Evolutionary conservation across 2,113 vertebrate genomes (phyloP), one percentile per base, ranked within the genome.

Genomic region (Tichodroma muraria): DNA sequence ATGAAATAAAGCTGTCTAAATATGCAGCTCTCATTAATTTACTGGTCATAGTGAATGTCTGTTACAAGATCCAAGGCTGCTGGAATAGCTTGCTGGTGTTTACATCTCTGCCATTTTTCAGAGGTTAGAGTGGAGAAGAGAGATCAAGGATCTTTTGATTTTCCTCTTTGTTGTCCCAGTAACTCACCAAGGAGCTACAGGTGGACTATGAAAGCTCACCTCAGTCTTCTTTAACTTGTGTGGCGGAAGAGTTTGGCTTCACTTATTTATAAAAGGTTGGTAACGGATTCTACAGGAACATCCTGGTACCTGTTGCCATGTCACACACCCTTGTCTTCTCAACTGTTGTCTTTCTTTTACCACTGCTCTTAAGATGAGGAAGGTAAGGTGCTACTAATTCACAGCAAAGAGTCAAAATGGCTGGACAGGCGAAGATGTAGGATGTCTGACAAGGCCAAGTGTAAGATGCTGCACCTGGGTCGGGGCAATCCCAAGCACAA

Each of bases 1-100:
- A 53, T n/a, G 63, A 65, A 92, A 73, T 61, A 71, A 82, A 94
- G 77, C 73, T 94, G 65, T 64, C 50, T 75, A 90, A 95, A 90
- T 90, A 56, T 49, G 44, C 69, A 80, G 42, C 18, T 66, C 68
- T 88, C 27, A 52, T 84, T 90, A 90, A 60, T 86, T 56, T 92
- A 49, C 28, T 9, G 9, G 28, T 85, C 4, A 8, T 13, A 49
- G 27, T 45, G 73, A 57, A 86, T 38, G 21, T 40, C 73, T 47
- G 9, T 37, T 90, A 27, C 12, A 27, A 64, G 83, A 57, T 59
- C 17, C 33, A 38, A 14, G 45, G 27, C 40, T 85, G 30, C 37
- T 92, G 68, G 68, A 56, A 25, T 57, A 79, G 27, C 44, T 68
- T 66, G 13, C 28, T 57, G 21, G 14, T 59, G 10, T 52, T 83